These are phyloP conservation scores for Prosapia bicincta DNA, from an alignment of 2,888 invertebrate genomes.

Conservation along the genomic window DNA sequence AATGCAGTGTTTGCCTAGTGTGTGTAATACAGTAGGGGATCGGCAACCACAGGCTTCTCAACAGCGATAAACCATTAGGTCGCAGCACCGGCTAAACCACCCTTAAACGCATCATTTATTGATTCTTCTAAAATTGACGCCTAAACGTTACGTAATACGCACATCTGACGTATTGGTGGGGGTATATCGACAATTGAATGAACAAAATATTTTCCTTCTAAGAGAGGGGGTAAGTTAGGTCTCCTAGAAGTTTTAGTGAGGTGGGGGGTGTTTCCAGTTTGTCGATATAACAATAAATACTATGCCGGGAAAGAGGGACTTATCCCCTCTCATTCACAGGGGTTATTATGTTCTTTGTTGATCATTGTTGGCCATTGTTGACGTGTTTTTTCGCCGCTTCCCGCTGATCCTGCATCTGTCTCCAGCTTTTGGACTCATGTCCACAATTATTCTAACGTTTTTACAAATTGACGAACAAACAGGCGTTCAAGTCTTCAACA, in stretches of 20 bases:
- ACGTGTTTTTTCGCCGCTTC: conserved; percentile 15
- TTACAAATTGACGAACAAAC: neutral
- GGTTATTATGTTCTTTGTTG: conserved; percentile 27
- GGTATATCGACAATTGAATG: conserved; percentile 18
- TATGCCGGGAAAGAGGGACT: neutral
- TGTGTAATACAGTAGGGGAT: no score
- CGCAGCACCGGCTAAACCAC: neutral
- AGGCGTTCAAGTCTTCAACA: no score
- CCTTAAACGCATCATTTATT: neutral
- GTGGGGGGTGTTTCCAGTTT: conserved; percentile 24
- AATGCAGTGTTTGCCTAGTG: no score
- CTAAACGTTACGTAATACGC: conserved; percentile 22
- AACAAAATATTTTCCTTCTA: conserved; percentile 25
- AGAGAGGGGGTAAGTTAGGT: neutral
- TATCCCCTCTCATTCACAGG: neutral
- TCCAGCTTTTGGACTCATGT: conserved; percentile 2
- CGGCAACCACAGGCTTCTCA: no score
- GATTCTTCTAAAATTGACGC: conserved; percentile 23
- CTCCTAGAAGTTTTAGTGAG: neutral
- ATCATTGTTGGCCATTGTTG: conserved; percentile 19
- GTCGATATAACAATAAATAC: conserved; percentile 26
- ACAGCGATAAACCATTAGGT: no score
- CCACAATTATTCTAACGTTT: neutral
- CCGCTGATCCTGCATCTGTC: conserved; percentile 17
- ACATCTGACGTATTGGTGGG: neutral